Conservation (phyloP, 2,888 invertebrate genomes). For the Eupelmus urozonus region DNA sequence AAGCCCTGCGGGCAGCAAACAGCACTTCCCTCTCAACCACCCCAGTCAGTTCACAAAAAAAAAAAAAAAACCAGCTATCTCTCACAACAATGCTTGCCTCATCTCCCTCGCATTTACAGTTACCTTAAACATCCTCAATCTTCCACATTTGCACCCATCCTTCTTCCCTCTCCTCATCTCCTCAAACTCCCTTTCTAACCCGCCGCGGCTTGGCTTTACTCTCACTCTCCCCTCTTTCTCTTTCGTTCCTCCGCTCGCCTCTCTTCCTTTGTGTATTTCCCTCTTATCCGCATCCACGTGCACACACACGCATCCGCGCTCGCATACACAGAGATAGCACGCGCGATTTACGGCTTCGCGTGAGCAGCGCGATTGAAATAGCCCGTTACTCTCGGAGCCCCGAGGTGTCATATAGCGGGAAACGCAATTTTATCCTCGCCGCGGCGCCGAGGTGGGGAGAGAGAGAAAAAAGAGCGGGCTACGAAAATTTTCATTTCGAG, state of each 20-base stretch:
- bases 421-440: slow-evolving; percentile 46
- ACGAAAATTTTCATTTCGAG: no score
- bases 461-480: no score
- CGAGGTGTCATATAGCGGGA: slow-evolving; percentile 47
- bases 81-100: background rate
- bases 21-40: no score
- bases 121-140: slow-evolving; percentile 10
- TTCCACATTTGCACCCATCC: background rate
- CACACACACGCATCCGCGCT: background rate
- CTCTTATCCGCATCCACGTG: background rate
- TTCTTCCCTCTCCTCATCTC: slow-evolving; percentile 6
- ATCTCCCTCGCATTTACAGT: background rate
- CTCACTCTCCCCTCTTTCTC: slow-evolving; percentile 31
- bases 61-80: background rate
- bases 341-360: slow-evolving; percentile 18
- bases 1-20: no score
- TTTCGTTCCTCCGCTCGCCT: slow-evolving; percentile 6
- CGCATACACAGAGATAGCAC: no score
- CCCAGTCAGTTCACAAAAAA: no score
- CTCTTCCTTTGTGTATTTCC: background rate
- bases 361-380: slow-evolving; percentile 36
- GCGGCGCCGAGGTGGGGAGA: no score
- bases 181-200: slow-evolving; percentile 38
- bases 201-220: background rate
- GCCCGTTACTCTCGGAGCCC: slow-evolving; percentile 50